Conservation (phyloP, 2,888 invertebrate genomes). For the Conus canariensis region DNA sequence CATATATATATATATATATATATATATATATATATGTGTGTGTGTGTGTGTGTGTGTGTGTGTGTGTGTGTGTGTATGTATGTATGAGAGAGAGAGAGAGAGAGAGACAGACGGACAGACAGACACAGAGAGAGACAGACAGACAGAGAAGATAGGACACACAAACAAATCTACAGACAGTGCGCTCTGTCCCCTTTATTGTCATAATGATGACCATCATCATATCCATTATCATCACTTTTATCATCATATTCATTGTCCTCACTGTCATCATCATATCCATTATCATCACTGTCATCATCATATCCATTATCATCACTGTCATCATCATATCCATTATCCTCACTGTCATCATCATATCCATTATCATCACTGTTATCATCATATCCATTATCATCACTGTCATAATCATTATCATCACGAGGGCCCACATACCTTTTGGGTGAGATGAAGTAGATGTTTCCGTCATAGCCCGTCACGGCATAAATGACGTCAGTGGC, state of each 20-base stretch:
- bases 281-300: too few species aligned
- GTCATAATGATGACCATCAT: neutral
- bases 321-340: too few species aligned
- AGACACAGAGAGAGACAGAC: neutral
- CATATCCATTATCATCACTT: neutral
- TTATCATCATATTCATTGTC: neutral
- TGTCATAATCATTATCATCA: neutral
- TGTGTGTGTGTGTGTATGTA: neutral
- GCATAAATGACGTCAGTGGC: slow-evolving; percentile 31
- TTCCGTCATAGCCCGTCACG: slow-evolving; percentile 20
- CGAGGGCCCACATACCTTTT: slow-evolving; percentile 20
- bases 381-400: neutral
- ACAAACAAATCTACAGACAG: neutral
- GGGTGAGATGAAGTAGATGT: slow-evolving; percentile 35
- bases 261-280: too few species aligned
- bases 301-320: too few species aligned
- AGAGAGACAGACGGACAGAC: neutral
- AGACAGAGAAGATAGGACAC: neutral
- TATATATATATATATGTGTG: neutral
- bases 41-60: neutral
- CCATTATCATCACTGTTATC: neutral
- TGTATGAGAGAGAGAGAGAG: neutral
- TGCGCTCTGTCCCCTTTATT: neutral
- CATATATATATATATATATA: neutral
- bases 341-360: too few species aligned